Base-by-base conservation (phyloP, 2,797 vertebrate genomes). In the Strix occidentalis region DNA sequence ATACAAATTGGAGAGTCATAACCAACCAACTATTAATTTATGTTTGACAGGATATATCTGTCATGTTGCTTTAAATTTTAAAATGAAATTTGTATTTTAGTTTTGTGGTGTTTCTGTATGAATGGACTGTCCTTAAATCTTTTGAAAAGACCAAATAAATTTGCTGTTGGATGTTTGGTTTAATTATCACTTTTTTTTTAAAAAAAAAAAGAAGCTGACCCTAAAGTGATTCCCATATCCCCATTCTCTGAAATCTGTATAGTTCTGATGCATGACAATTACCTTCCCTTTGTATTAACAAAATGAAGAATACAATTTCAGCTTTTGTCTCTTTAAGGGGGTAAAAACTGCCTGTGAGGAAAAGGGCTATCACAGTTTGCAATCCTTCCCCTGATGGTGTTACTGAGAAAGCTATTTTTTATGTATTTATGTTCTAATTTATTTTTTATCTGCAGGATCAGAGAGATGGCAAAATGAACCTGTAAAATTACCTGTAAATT, bases 1-100 rank as follows among this genome's bases (percentile, higher is more conserved):
- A 94, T 35, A 89, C 65, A 94, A 95, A 92, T 97, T 91, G 13
- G 4, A 89, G 28, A 76, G 60, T 90, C 82, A 97, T 84, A 97
- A 93, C 64, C 19, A 46, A 43, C 54, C 33, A 51, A 5, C 19
- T 76, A 50, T 43, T 71, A 58, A 56, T 91, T 92, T 65, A 74
- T 24, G 76, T 70, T 64, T 74, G 39, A 72, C 18, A 78, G 41
- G 26, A 50, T 37, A 7, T 33, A 84, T 33, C n/a, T 74, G 9
- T 11, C 11, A 45, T 0, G 5, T 56, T 61, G 58, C 21, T 82
- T 93, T 87, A 39, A 56, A 41, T 63, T 93, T 69, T 72, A 81
- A 75, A 94, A 84, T 18, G 6, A 16, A 48, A 51, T 51, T 37
- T 74, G 0, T 33, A 25, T 31, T 83, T 87, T 69, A 63, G 50